phyloP scores from a whole-genome alignment of 2,888 invertebrate genomes.

The Anthrax anthrax region DNA sequence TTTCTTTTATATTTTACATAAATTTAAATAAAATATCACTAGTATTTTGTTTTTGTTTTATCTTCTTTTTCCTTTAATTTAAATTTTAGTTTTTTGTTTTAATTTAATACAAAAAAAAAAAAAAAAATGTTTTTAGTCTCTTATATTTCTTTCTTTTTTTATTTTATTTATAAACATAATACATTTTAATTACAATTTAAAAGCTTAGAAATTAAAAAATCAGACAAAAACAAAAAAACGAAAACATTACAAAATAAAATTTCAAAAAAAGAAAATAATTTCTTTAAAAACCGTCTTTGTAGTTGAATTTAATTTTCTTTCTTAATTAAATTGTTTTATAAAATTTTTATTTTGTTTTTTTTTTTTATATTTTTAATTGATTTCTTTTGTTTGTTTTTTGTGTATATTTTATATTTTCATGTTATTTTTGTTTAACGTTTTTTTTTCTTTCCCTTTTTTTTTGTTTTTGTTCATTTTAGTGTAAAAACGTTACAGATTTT shows the following conservation, averaged over 20 bases:
- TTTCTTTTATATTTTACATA: background rate
- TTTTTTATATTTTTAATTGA: slow-evolving; percentile 1
- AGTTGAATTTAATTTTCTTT: no score
- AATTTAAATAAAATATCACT: background rate
- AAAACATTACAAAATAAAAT: no score
- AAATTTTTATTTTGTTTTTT: background rate
- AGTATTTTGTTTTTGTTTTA: background rate
- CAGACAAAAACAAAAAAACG: no score
- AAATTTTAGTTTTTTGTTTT: background rate
- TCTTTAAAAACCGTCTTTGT: no score
- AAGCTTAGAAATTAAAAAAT: no score
- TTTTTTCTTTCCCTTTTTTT: slow-evolving; percentile 5
- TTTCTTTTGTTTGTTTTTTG: background rate
- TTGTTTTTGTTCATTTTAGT: slow-evolving; percentile 6
- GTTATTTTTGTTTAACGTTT: slow-evolving; percentile 6
- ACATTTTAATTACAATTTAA: no score
- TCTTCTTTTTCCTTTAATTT: background rate
- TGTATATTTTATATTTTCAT: no score
- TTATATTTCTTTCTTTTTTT: no score
- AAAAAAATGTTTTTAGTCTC: no score
- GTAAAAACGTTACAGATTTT: slow-evolving; percentile 12
- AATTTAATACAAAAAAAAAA: background rate
- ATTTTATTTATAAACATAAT: no score
- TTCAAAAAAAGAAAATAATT: no score
- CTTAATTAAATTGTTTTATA: background rate